Evolutionary conservation across 2,888 invertebrate genomes (phyloP), one percentile per base, ranked within the genome.

Genomic region (Eutolmus rufibarbis): DNA sequence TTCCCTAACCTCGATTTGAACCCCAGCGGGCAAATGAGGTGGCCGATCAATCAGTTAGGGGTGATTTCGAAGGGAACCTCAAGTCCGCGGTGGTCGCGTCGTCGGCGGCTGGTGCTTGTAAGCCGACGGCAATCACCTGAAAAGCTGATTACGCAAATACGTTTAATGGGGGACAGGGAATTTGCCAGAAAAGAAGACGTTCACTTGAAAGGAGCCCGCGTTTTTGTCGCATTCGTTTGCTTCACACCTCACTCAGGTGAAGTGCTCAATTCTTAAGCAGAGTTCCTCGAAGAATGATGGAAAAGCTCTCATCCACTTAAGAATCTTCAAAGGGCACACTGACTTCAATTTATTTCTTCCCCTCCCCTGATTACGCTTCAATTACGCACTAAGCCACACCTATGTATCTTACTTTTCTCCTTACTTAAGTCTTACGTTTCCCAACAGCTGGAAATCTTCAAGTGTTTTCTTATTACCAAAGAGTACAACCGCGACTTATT

Each of bases 11-110:
- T 51, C 51, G 31, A 79, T 79, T 79, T 79, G n/a, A 51, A 5
- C 23, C 23, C 51, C 79, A 1, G 14, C 79, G 14, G 79, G 14
- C 28, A 79, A 79, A 51, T 56, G 28, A 43, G 51, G 28, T 51
- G 79, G n/a, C 79, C 51, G 79, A 46, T 79, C 79, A 79, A 79
- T 79, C 51, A 79, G 28, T 79, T 46, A 78, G 78, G 78, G 78
- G 19, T 78, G 78, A 43, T 43, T 43, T 19, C 7, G 23, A n/a
- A 14, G 78, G 78, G 9, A 23, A 78, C 66, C 66, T 28, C 66
- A 66, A 66, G 66, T 66, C 66, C 66, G 56, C 66, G 51, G 51
- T 16, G 23, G 3, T 12, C 23, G 4, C 28, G 23, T 28, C 66
- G 23, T 51, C 66, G 66, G 66, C 66, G 66, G 66, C 66, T 66